A percentile compares a stretch with the other conserved stretches of the same genome.
Evolutionary conservation across 2,888 invertebrate genomes (phyloP).

Genomic region (Sphaeridia pumilis): DNA sequence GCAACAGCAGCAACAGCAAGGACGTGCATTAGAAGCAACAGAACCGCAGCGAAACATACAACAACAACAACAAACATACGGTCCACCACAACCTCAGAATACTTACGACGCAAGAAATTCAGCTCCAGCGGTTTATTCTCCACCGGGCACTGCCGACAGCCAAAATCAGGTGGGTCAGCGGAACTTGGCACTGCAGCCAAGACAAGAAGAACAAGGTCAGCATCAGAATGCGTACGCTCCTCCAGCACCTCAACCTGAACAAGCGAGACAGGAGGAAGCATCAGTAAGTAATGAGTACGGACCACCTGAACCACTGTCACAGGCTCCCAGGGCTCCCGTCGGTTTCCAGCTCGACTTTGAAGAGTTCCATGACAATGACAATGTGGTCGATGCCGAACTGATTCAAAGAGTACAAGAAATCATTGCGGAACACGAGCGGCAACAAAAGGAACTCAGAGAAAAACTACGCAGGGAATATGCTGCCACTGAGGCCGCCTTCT

Average conservation of each 20-base stretch:
- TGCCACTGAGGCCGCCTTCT: slow-evolving; percentile 3
- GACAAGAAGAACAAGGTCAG: not conserved
- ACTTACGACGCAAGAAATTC: too few species aligned
- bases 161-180: not conserved
- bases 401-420: slow-evolving; percentile 33
- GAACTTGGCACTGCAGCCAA: not conserved
- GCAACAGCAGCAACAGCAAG: slow-evolving; percentile 7
- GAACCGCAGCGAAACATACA: slow-evolving; percentile 9
- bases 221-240: too few species aligned
- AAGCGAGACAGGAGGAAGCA: not conserved
- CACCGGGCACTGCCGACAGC: slow-evolving; percentile 4
- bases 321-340: too few species aligned
- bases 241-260: not conserved
- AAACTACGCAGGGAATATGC: slow-evolving; percentile 22
- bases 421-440: slow-evolving; percentile 33
- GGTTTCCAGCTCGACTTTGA: slow-evolving; percentile 20
- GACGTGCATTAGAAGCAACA: slow-evolving; percentile 8
- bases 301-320: too few species aligned
- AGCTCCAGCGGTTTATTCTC: not conserved
- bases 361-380: slow-evolving; percentile 28
- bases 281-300: not conserved
- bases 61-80: not conserved
- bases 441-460: slow-evolving; percentile 28
- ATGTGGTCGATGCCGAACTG: slow-evolving; percentile 32
- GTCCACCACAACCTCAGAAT: not conserved